Evolutionary conservation across 1,140 invertebrate genomes (phyloP).

Genomic region (Heliothis subflexa): DNA sequence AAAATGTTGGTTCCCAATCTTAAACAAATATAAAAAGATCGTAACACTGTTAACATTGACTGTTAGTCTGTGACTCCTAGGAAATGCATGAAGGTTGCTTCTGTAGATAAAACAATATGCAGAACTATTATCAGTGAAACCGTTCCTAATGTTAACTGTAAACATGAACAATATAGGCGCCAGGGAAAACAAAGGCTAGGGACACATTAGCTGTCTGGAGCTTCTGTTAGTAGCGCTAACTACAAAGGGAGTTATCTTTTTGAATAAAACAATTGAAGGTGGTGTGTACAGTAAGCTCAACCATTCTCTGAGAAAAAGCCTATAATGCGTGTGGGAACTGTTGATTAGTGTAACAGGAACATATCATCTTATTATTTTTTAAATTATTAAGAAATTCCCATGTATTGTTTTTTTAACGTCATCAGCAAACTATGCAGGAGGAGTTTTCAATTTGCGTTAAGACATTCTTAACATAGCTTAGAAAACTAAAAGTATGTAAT

Average conservation of each 20-base stretch:
- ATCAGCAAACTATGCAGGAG: too few species aligned
- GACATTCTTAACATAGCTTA: too few species aligned
- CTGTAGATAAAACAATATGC: background rate
- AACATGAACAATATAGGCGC: conserved; percentile 37
- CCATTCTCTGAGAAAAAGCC: too few species aligned
- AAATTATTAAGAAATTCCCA: too few species aligned
- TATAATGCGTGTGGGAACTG: too few species aligned
- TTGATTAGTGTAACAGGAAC: too few species aligned
- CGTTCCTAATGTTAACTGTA: conserved; percentile 4
- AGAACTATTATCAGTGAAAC: conserved; percentile 13
- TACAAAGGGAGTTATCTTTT: conserved; percentile 7
- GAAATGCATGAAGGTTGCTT: conserved; percentile 8
- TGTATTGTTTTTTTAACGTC: too few species aligned
- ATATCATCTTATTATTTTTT: too few species aligned
- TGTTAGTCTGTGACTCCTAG: conserved; percentile 1
- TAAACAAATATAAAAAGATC: conserved; percentile 15
- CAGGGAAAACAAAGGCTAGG: background rate
- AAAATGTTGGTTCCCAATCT: background rate
- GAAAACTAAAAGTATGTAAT: background rate
- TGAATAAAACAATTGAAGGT: conserved; percentile 10
- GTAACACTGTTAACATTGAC: conserved; percentile 8
- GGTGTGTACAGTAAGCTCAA: too few species aligned
- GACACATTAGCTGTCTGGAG: conserved; percentile 6
- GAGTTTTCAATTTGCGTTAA: too few species aligned
- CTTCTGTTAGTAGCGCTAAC: conserved; percentile 6